Conservation (phyloP, 1,140 invertebrate genomes). For the Doryteuthis pealeii region DNA sequence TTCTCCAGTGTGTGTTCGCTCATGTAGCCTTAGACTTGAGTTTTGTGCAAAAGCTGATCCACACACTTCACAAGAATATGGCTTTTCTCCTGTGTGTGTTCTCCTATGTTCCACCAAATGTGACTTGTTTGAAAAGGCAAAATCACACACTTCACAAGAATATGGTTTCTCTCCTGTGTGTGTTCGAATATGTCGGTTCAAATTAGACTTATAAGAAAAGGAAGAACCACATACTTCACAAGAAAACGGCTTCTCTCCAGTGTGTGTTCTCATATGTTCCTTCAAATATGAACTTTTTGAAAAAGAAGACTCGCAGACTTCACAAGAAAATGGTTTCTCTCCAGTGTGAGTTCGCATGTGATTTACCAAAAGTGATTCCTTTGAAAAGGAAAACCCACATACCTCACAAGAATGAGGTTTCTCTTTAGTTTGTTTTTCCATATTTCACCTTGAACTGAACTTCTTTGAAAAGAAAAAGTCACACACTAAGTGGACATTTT, state of each 20-base stretch:
- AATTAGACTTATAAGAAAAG: conserved; percentile 10
- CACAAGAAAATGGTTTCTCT: conserved; percentile 55
- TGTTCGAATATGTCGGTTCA: conserved; percentile 17
- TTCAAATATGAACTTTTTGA: conserved; percentile 82
- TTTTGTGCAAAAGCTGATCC: conserved; percentile 15
- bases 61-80: conserved; percentile 30
- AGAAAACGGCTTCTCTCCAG: background rate
- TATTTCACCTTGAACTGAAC: background rate
- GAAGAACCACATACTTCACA: conserved; percentile 18
- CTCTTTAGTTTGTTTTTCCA: background rate
- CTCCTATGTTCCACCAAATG: too few relatives aligned
- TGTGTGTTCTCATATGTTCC: conserved; percentile 58
- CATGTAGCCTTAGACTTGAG: conserved; percentile 26
- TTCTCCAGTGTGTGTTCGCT: conserved; percentile 30
- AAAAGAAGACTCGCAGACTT: conserved; percentile 86
- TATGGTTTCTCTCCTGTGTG: conserved; percentile 23
- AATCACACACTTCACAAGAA: conserved; percentile 17
- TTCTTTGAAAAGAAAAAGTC: background rate
- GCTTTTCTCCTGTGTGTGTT: too few relatives aligned
- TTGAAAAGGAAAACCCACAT: background rate
- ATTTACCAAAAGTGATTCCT: conserved; percentile 16
- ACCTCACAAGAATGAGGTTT: background rate
- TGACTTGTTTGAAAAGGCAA: background rate
- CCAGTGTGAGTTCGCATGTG: conserved; percentile 36
- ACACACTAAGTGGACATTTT: background rate